Evolutionary conservation across 1,140 invertebrate genomes (phyloP), one percentile per base, ranked within the genome.

Genomic region (Globodera ellingtonae): DNA sequence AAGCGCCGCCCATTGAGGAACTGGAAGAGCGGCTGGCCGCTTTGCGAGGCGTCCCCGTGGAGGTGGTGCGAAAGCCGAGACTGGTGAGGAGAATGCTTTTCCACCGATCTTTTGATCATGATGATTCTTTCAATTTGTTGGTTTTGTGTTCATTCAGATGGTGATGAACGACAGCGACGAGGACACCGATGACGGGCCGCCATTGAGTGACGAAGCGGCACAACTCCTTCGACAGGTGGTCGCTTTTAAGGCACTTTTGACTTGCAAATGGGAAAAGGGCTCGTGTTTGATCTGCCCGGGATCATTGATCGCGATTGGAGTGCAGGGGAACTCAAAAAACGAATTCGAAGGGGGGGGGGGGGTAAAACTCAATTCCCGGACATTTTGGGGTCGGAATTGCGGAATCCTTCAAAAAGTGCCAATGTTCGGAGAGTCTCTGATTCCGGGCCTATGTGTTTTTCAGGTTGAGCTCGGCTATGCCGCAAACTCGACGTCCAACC

Each of bases 21-120:
- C 48, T 80, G 21, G 79, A 80, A 66, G 75, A 80, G 67, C 67
- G 79, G 56, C 48, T 80, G 65, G 79, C 79, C 21, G 79, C 73
- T 21, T 78, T 80, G 15, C 35, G 67, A 5, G 79, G 73, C 8
- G 79, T 80, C 70, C 48, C 48, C 46, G 79, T 80, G 62, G 79
- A 80, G 18, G 59, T 80, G 24, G 71, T 80, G 24, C 74, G 79
- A 52, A 65, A 46, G 18, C 79, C 79, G n/a, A 46, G 79, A 69
- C 66, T 80, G 74, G 79, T 80, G 59, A n/a, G 78, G 5, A 62
- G 56, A 6, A 18, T 15, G 18, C 18, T 18, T 15, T 62, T 35
- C 15, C 18, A 18, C 56, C 5, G 15, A n/a, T 0, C 18, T 18
- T 18, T 4, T 62, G 56, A 62, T 0, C 18, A 13, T 13, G 6